phyloP scores from a whole-genome alignment of 2,888 invertebrate species.

The Pyrrhosoma nymphula region DNA sequence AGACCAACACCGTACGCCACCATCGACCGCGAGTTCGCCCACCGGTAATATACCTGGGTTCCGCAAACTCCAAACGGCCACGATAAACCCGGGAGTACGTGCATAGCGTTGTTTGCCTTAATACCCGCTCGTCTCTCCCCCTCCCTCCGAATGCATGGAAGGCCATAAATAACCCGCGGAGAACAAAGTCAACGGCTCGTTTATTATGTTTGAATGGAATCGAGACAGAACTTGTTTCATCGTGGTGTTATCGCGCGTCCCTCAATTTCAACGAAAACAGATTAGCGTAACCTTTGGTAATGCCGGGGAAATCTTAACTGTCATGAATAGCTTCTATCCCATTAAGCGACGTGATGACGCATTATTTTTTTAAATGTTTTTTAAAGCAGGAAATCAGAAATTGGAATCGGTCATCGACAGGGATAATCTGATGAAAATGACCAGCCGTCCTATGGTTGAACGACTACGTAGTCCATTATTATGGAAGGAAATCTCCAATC shows the following conservation, averaged over 20 bases:
- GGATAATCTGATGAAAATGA: neutral
- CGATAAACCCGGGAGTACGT: neutral
- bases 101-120: neutral
- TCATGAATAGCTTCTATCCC: neutral
- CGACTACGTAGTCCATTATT: neutral
- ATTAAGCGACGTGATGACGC: too few species aligned
- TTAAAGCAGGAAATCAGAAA: too few species aligned
- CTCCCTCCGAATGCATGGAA: neutral
- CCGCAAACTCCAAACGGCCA: neutral
- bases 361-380: too few species aligned
- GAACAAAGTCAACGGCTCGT: neutral
- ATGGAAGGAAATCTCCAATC: neutral
- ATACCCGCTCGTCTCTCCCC: neutral
- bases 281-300: neutral
- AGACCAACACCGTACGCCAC: neutral
- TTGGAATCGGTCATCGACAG: too few species aligned
- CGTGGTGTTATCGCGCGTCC: neutral
- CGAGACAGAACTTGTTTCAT: neutral
- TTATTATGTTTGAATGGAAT: neutral
- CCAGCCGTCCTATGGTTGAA: neutral
- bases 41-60: neutral
- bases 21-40: neutral
- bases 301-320: neutral
- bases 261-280: conserved; percentile 10
- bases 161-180: neutral